Evolutionary conservation across 2,113 vertebrate species (phyloP), one percentile per base, ranked within the genome.

Genomic region (Xerus inauris): DNA sequence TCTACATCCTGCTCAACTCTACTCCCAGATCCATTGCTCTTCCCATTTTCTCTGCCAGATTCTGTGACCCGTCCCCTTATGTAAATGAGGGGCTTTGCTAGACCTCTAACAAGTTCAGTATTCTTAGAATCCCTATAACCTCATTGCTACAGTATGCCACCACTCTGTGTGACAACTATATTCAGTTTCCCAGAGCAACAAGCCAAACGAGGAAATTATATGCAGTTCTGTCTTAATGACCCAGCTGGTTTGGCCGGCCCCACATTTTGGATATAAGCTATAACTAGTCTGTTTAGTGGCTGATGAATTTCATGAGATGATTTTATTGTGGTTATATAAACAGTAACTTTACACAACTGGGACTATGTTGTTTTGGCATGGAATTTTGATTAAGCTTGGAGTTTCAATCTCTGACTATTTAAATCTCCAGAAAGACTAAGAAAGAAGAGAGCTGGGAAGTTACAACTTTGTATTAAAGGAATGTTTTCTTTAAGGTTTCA

Each of bases 241-340:
- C 5, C 84, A 67, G 77, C 73, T 95, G 30, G 6, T 38, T 64
- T 73, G 75, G 76, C 32, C 22, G 22, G 64, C n/a, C 38, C 57
- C 14, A 32, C 28, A 38, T 57, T 82, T 10, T 69, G 73, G 13
- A 94, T 54, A 79, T 49, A 40, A 6, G 5, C 49, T 69, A 0
- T 24, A 28, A 75, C 47, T 73, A 72, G 22, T 77, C 40, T 89
- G 38, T 83, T 77, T 11, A 83, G 79, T 57, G 20, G 54, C 57
- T 94, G 57, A 91, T 84, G 54, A 57, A 93, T 94, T 76, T 86
- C 62, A 64, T 47, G 73, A 72, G 96, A 77, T 22, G 30, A 76
- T 71, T 97, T 85, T 84, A 93, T 12, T 72, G n/a, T 76, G 22
- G 64, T 84, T 91, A 49, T 57, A 87, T 51, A 76, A 92, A 94